Evolutionary conservation across 1,140 invertebrate genomes (phyloP).

Genomic region (Leptinotarsa undecemlineata): DNA sequence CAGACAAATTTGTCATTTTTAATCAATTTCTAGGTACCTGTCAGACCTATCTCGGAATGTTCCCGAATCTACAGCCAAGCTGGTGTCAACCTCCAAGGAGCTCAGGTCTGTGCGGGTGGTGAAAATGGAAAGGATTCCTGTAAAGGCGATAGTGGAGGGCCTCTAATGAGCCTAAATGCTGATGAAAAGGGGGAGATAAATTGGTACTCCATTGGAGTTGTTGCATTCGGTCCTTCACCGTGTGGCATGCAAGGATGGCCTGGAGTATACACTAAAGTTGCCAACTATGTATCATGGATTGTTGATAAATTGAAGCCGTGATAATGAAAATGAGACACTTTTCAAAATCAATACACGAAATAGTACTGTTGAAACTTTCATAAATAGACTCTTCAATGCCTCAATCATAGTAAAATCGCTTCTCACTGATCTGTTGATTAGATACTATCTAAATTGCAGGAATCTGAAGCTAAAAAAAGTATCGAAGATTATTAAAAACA

Average conservation of each 20-base stretch:
- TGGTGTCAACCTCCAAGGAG: neutral
- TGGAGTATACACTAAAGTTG: slow-evolving; percentile 75
- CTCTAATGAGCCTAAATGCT: slow-evolving; percentile 61
- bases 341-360: too few relatives aligned
- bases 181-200: slow-evolving; percentile 31
- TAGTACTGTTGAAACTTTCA: too few relatives aligned
- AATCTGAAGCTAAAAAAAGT: too few relatives aligned
- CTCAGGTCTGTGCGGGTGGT: slow-evolving; percentile 67
- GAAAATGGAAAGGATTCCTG: slow-evolving; percentile 68
- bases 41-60: slow-evolving; percentile 1
- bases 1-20: too few relatives aligned
- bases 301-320: slow-evolving; percentile 45
- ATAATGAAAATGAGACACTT: neutral
- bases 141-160: slow-evolving; percentile 76
- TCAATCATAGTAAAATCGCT: too few relatives aligned
- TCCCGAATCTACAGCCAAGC: slow-evolving; percentile 14
- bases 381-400: too few relatives aligned
- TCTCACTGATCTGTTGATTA: too few relatives aligned
- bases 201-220: slow-evolving; percentile 66
- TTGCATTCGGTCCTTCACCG: slow-evolving; percentile 73
- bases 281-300: slow-evolving; percentile 73
- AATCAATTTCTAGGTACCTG: slow-evolving; percentile 14
- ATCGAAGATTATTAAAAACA: too few relatives aligned
- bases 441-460: too few relatives aligned
- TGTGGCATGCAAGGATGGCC: slow-evolving; percentile 74